Evolutionary conservation across 2,113 vertebrate species (phyloP), one percentile per base, ranked within the genome.

Genomic region (Myotis davidii): DNA sequence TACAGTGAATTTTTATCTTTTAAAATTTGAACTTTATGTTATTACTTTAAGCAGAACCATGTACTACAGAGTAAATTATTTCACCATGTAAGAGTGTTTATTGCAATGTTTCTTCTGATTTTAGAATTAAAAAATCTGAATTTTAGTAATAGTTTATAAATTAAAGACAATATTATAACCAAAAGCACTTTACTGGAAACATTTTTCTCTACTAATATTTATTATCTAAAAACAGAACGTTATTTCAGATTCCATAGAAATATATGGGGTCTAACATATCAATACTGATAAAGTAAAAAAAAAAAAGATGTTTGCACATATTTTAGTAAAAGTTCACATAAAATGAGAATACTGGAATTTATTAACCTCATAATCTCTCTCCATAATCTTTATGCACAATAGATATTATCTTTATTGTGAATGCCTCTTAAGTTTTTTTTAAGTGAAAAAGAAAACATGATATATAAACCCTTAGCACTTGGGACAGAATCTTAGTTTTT

Each of bases 191-290:
- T 77, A 77, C 42, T 96, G 67, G 88, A 87, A 94, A 73, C 34
- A 93, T 37, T 94, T 78, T 88, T 85, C 32, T 83, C 34, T 74
- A 59, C 37, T 50, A 85, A 67, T 84, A 42, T 79, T 95, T 93
- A 61, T 74, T 86, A n/a, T 87, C 21, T 69, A 29, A 83, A 94
- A 85, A 23, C 34, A 94, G 48, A 82, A n/a, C 65, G 16, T 54
- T 37, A 67, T 72, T 92, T 79, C 14, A 73, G 21, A 88, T 25
- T 64, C 4, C 11, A 76, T 89, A 85, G 74, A 91, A 82, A 88
- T 89, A 70, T 2, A 65, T n/a, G 14, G 25, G 90, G 16, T 73
- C 34, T 88, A 82, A 94, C 32, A 89, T 76, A n/a, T 76, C 45
- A 70, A 39, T 67, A 76, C 9, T 79, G 12, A 86, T 42, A 74